Evolutionary conservation across 92 coral and sea anemone genomes (phyloP), one percentile per base, ranked within the genome.

Genomic region (Palythoa grandiflora): DNA sequence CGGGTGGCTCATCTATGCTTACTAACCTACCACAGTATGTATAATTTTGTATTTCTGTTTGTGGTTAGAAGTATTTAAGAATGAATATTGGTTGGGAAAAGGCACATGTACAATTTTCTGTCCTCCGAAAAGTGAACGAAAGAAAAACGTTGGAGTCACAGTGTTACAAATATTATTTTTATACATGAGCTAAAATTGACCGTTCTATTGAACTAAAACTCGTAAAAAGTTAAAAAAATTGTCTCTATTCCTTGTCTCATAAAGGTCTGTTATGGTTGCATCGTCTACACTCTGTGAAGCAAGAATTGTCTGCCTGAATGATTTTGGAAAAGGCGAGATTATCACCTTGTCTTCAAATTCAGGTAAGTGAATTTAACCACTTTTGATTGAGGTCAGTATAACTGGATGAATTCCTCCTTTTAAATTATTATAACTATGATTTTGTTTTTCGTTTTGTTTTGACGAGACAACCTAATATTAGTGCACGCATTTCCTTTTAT

Each of bases 201-300:
- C 12, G 65, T 59, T 3, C 6, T 44, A 11, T 13, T 59, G 5
- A 59, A 59, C 65, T 59, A 4, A 4, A 4, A 59, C 10, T 59
- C 65, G 14, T 59, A 9, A 2, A 17, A 13, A 13, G 65, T 8
- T 10, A 17, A 13, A 3, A 13, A 59, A 13, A 13, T 2, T 59
- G 65, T 73, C 17, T 35, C 39, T 14, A 14, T 44, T 40, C 16
- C 47, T 1, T 40, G 16, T 13, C 39, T 14, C 35, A 60, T 10
- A 16, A 52, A 76, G 83, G 50, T 54, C 68, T 13, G 68, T 78
- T 68, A 78, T 78, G 83, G 83, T 78, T 78, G 68, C 51, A 13
- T 78, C 83, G 21, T 4, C 59, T 6, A 53, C 83, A 38, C 83
- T 78, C 7, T 78, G 71, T 53, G 71, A 57, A 78, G 83, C 83